Evolutionary conservation across 2,888 invertebrate species (phyloP), one percentile per base, ranked within the genome.

Genomic region (Scaptomyza reducta): DNA sequence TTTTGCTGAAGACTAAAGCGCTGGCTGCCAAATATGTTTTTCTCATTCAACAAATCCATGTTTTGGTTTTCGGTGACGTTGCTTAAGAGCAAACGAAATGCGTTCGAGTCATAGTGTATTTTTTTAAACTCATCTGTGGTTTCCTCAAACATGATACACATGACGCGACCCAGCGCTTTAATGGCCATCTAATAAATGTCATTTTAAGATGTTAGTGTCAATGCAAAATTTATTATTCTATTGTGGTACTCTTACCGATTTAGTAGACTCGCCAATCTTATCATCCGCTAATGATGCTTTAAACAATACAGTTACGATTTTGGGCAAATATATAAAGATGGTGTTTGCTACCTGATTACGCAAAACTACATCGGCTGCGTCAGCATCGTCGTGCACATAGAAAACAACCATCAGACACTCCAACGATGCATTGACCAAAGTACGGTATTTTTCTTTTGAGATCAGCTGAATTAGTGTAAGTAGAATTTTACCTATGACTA

Each of bases 401-500:
- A 94, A 94, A 47, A 95, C 92, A 0, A 94, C 92, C 91, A 94
- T 93, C 10, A 96, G 91, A 74, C 95, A 94, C 57, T 95, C 92
- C 42, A 95, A 91, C 0, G 94, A 92, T 45, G 91, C 86, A 54
- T 92, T 88, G 95, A 95, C 94, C 13, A 96, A 91, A 45, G 93
- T 90, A 38, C 93, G 92, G 41, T 94, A 93, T 87, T 93, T 95
- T 88, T 96, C 96, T 35, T 92, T 90, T 88, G 94, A 94, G 10
- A 95, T 94, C 16, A 96, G 91, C 76, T 94, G 94, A 1, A 95
- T 92, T 14, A 94, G 93, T 0, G 94, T 92, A 77, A 94, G 94
- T 46, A 96, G 92, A 50, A 94, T 94, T 85, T 95, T 94, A 3
- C 95, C 94, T 46, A 96, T 84, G 77, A 94, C 92, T 0, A 94